Percentiles rank a stretch among this genome's conserved stretches.
Evolutionary conservation across 2,888 invertebrate species (phyloP).

Genomic region (Cotesia congregata): DNA sequence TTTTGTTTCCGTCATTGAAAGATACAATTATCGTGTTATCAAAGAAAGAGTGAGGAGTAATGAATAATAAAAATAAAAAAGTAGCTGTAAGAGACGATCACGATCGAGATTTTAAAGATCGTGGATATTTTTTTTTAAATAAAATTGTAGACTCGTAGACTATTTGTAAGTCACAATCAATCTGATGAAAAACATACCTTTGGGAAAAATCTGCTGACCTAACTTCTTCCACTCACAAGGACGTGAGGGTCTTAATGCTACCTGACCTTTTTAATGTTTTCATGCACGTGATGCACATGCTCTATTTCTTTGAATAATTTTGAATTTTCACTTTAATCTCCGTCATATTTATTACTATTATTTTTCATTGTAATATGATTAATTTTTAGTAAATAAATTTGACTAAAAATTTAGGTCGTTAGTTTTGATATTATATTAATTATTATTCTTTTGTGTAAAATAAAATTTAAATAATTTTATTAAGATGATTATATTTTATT

Average conservation of each 20-base stretch:
- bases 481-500: too few species aligned
- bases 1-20: constrained; percentile 10
- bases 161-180: not conserved
- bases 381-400: too few species aligned
- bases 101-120: not conserved
- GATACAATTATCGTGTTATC: not conserved
- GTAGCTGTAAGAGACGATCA: not conserved
- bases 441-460: too few species aligned
- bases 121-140: not conserved
- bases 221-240: not conserved
- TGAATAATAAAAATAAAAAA: constrained; percentile 4
- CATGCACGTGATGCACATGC: constrained; percentile 34
- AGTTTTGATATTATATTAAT: too few species aligned
- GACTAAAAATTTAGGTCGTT: too few species aligned
- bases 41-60: not conserved
- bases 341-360: too few species aligned
- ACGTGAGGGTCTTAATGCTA: constrained; percentile 28
- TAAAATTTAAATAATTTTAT: too few species aligned
- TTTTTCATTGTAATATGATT: too few species aligned
- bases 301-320: not conserved
- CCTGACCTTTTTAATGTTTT: constrained; percentile 41
- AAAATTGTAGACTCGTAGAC: not conserved
- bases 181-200: constrained; percentile 3
- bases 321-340: too few species aligned
- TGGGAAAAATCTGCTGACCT: constrained; percentile 41